Evolutionary conservation across 2,113 vertebrate species (phyloP).

Genomic region (Argyrosomus japonicus): DNA sequence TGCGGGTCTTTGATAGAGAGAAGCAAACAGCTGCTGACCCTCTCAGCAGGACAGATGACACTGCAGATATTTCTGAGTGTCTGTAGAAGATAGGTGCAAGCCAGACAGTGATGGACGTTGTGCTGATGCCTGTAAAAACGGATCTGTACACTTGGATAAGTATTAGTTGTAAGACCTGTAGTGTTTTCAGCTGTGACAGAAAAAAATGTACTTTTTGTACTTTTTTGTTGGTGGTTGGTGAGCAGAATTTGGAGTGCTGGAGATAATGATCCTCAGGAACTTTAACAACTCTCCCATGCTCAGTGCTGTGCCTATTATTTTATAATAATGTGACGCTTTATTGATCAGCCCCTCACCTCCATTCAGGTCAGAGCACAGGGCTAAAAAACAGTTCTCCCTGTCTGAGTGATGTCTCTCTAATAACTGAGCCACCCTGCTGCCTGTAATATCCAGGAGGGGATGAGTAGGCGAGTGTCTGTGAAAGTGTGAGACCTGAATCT

Average conservation of each 20-base stretch:
- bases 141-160: conserved; percentile 1
- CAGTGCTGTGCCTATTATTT: conserved; percentile 37
- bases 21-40: conserved; percentile 17
- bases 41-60: conserved; percentile 29
- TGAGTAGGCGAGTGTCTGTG: conserved; percentile 43
- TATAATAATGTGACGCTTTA: conserved; percentile 36
- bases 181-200: conserved; percentile 7
- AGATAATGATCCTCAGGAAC: conserved; percentile 27
- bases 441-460: conserved; percentile 38
- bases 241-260: background rate
- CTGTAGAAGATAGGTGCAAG: conserved; percentile 10
- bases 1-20: conserved; percentile 31
- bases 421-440: conserved; percentile 44
- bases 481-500: conserved; percentile 57
- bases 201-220: background rate
- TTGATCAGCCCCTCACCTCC: conserved; percentile 42
- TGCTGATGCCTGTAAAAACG: conserved; percentile 30
- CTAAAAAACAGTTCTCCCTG: conserved; percentile 34
- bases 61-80: conserved; percentile 38
- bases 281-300: conserved; percentile 1
- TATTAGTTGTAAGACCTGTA: conserved; percentile 6
- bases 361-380: conserved; percentile 6
- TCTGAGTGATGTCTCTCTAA: conserved; percentile 59
- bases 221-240: conserved; percentile 15
- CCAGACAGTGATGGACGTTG: conserved; percentile 20